Base-by-base conservation (phyloP, 1,140 invertebrate species). In the Bombus haemorrhoidalis region DNA sequence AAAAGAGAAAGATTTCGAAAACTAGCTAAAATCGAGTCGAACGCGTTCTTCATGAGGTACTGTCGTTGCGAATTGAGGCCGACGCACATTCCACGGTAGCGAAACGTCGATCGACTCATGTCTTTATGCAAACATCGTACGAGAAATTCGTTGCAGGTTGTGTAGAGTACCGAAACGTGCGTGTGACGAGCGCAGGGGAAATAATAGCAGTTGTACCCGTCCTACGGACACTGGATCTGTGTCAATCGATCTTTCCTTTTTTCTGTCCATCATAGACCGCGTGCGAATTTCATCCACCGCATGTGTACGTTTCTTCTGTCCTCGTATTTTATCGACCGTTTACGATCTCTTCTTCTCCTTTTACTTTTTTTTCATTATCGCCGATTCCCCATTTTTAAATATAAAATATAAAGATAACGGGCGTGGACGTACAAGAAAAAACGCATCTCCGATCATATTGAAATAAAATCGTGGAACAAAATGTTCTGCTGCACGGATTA, bases 221-320 rank as follows among this genome's bases (percentile, higher is more conserved):
- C 66, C 82, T 78, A 59, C 43, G 62, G 82, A 78, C 75, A 59
- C 71, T 47, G 74, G 82, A 84, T 84, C 82, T 84, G 82, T 84
- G 75, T 71, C 82, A 84, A 84, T 84, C 82, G 75, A 84, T 84
- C 37, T 66, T 34, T 77, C n/a, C 47, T 69, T 79, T 71, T 32
- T 66, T 84, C 39, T 62, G 66, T n/a, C 75, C 53, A 78, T 71
- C 32, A 74, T 74, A 64, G 47, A 12, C 43, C 47, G 34, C 47
- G 28, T 59, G 43, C 59, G 66, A 75, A 83, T 74, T 83, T 32
- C 71, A 37, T 66, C 43, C 41, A 39, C 28, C 22, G 6, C 59
- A 57, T 43, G 25, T 37, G 53, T 32, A 47, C 59, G 47, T 53
- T 53, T 1, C 18, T 53, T 53, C 6, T 15, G 22, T 34, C 53